A percentile compares a stretch with the other conserved stretches of the same genome.
Conservation (phyloP, 2,888 invertebrate species). For the Amiota minor region DNA sequence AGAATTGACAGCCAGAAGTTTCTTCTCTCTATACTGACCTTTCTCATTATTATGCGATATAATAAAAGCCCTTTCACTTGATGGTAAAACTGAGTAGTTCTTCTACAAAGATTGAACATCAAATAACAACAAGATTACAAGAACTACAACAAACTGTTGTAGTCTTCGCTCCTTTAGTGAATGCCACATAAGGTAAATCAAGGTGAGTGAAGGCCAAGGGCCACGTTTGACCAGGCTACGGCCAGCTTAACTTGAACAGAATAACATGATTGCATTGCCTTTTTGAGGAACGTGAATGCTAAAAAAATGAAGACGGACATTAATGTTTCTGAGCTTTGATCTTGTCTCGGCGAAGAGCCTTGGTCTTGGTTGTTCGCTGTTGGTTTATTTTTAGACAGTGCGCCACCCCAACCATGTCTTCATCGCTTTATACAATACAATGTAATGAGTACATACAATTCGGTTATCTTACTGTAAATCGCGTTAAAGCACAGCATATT, state of each 20-base stretch:
- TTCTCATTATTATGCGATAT: too few relatives aligned
- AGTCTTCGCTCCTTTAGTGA: too few relatives aligned
- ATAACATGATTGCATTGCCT: conserved; percentile 32
- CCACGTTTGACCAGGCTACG: conserved; percentile 57
- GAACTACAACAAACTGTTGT: too few relatives aligned
- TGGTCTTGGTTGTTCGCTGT: not conserved
- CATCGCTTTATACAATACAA: conserved; percentile 11
- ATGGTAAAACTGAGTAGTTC: not conserved
- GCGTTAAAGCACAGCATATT: conserved; percentile 10
- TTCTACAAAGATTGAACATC: too few relatives aligned
- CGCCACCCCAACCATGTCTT: not conserved
- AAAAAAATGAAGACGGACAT: conserved; percentile 38
- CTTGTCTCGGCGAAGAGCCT: conserved; percentile 25
- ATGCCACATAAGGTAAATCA: conserved; percentile 53
- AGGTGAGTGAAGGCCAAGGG: conserved; percentile 74
- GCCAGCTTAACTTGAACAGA: conserved; percentile 17
- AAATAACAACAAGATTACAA: too few relatives aligned
- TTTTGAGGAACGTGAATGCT: conserved; percentile 44
- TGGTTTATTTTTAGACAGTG: conserved; percentile 15
- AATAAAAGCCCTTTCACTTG: not conserved
- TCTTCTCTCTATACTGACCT: too few relatives aligned
- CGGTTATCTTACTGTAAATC: conserved; percentile 37
- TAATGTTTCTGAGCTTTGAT: conserved; percentile 23
- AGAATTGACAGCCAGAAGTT: not conserved
- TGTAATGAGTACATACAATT: conserved; percentile 19